A percentile compares a stretch with the other conserved stretches of the same genome.
Conservation (phyloP, 2,888 invertebrate species). For the Athalia rosae region DNA sequence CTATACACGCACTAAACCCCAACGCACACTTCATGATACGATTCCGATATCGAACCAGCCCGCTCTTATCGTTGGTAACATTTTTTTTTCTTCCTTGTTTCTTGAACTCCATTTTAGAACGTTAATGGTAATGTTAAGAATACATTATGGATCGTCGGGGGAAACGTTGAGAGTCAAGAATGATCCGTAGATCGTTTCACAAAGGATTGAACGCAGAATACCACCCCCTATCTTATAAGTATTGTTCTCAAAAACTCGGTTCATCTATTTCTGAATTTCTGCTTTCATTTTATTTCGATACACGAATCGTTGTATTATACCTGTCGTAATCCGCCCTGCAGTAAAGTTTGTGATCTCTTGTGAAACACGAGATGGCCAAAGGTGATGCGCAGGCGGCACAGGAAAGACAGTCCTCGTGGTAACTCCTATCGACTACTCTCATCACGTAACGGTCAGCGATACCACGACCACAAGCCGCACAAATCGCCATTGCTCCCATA, state of each 20-base stretch:
- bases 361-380: slow-evolving; percentile 95
- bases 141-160: too few relatives aligned
- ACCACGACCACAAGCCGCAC: slow-evolving; percentile 95
- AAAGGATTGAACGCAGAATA: too few relatives aligned
- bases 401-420: slow-evolving; percentile 97
- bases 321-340: slow-evolving; percentile 98
- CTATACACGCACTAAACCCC: slow-evolving; percentile 26
- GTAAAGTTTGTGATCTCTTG: slow-evolving; percentile 94
- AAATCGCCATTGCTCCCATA: slow-evolving; percentile 75
- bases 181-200: too few relatives aligned
- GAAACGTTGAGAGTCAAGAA: too few relatives aligned
- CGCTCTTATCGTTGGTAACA: neutral
- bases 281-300: neutral
- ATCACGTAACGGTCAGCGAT: slow-evolving; percentile 97
- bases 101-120: neutral
- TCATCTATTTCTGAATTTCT: neutral
- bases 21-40: slow-evolving; percentile 35
- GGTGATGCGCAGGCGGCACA: slow-evolving; percentile 95
- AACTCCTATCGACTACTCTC: slow-evolving; percentile 94
- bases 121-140: too few relatives aligned
- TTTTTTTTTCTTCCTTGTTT: slow-evolving; percentile 3
- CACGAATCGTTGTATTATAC: neutral
- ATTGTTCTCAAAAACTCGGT: too few relatives aligned
- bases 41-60: too few relatives aligned
- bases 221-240: too few relatives aligned